phyloP scores from a whole-genome alignment of 2,888 invertebrate species.

The Miltochrista miniata region DNA sequence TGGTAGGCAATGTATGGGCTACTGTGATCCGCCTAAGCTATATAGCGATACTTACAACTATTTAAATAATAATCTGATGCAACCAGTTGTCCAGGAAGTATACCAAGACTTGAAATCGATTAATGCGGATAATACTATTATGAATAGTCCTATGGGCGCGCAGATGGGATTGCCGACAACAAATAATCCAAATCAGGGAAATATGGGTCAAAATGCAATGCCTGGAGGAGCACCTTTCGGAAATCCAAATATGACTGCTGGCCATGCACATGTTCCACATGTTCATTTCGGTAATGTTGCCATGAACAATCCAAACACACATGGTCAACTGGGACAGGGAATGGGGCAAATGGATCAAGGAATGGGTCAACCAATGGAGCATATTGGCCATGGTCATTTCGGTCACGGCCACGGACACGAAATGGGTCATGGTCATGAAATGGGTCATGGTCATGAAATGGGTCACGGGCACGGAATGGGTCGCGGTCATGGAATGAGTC shows the following conservation, averaged over 20 bases:
- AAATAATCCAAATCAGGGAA: conserved; percentile 19
- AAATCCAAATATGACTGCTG: conserved; percentile 10
- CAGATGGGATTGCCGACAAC: conserved; percentile 52
- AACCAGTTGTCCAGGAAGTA: conserved; percentile 70
- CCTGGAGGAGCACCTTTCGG: conserved; percentile 22
- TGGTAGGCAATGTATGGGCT: conserved; percentile 44
- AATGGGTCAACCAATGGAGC: conserved; percentile 12
- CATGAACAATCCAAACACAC: conserved; percentile 7
- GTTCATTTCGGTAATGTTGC: conserved; percentile 26
- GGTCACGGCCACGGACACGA: not conserved
- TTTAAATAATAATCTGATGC: conserved; percentile 67
- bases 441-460: conserved; percentile 2
- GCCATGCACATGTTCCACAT: conserved; percentile 13
- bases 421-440: conserved; percentile 3
- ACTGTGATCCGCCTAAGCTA: conserved; percentile 61
- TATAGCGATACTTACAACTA: conserved; percentile 70
- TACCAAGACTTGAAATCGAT: conserved; percentile 68
- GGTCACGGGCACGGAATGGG: conserved; percentile 5
- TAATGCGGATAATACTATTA: conserved; percentile 61
- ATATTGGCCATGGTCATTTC: conserved; percentile 16
- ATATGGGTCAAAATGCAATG: conserved; percentile 29
- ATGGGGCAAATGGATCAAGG: conserved; percentile 1
- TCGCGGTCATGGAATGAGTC: not conserved
- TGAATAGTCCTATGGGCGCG: conserved; percentile 56
- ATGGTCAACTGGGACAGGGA: not conserved